These are phyloP conservation scores for Colossoma macropomum DNA, from an alignment of 2,113 vertebrate genomes.

Conservation along the genomic window DNA sequence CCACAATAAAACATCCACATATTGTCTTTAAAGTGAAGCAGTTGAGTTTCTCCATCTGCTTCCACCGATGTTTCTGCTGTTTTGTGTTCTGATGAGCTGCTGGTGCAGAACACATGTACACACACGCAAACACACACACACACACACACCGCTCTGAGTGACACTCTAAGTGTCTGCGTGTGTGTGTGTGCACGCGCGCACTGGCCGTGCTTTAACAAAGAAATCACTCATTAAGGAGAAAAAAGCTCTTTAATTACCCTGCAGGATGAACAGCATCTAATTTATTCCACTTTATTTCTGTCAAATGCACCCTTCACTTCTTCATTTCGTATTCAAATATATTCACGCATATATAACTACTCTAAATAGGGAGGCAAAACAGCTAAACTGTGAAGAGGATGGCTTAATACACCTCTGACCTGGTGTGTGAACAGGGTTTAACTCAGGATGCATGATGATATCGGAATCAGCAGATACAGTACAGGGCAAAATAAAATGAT, in stretches of 20 bases:
- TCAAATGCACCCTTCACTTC: background rate
- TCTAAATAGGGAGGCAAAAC: background rate
- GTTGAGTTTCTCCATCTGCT: background rate
- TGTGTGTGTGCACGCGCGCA: background rate
- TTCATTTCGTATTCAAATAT: background rate
- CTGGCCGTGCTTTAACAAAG: background rate
- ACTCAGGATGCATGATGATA: background rate
- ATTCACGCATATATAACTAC: background rate
- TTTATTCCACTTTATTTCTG: background rate
- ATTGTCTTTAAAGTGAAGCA: constrained; percentile 25
- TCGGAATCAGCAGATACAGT: no score
- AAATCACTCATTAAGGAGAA: background rate
- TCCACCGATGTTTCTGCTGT: background rate
- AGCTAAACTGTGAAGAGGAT: background rate
- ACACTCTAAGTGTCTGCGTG: background rate
- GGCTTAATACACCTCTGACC: background rate
- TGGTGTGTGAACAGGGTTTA: background rate
- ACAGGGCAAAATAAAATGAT: no score
- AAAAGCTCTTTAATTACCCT: background rate
- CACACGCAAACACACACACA: no score
- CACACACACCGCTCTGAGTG: background rate
- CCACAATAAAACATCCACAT: background rate
- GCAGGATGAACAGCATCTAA: background rate
- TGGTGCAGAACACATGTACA: no score
- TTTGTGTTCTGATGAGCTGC: no score